A percentile compares a stretch with the other conserved stretches of the same genome.
Conservation (phyloP, 1,140 invertebrate genomes). For the Cotesia typhae region DNA sequence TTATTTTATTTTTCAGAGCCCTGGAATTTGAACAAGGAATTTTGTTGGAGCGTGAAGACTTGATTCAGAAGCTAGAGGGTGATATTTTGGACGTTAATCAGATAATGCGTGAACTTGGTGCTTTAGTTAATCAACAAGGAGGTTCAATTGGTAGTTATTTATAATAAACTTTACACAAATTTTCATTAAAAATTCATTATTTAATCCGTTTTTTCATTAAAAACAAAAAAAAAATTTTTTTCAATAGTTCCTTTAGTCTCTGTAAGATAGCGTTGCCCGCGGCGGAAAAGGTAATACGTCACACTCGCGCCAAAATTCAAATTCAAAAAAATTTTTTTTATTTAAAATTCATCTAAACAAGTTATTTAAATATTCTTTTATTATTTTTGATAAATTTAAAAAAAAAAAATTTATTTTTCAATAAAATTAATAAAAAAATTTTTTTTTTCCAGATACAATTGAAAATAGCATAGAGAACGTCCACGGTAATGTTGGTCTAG, state of each 20-base stretch:
- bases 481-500: slow-evolving; percentile 80
- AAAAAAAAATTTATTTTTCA: too few relatives aligned
- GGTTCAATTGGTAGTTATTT: slow-evolving; percentile 77
- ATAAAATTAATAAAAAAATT: slow-evolving; percentile 11
- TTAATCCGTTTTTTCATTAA: too few relatives aligned
- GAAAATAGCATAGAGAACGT: slow-evolving; percentile 87
- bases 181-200: too few relatives aligned
- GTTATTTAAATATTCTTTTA: slow-evolving; percentile 29
- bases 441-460: slow-evolving; percentile 78
- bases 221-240: too few relatives aligned
- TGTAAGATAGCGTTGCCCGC: too few relatives aligned
- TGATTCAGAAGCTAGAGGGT: slow-evolving; percentile 79
- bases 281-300: too few relatives aligned
- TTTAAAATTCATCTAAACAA: too few relatives aligned
- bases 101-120: slow-evolving; percentile 89
- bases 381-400: background rate
- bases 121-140: slow-evolving; percentile 83
- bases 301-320: too few relatives aligned
- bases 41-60: slow-evolving; percentile 76
- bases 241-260: too few relatives aligned
- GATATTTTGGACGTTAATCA: slow-evolving; percentile 91
- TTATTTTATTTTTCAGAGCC: slow-evolving; percentile 44
- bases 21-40: slow-evolving; percentile 82
- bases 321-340: too few relatives aligned
- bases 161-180: background rate